These are phyloP conservation scores for Mastigias papua DNA, from an alignment of 30 jellyfish, hydroid and myxozoan species.

Conservation along the genomic window DNA sequence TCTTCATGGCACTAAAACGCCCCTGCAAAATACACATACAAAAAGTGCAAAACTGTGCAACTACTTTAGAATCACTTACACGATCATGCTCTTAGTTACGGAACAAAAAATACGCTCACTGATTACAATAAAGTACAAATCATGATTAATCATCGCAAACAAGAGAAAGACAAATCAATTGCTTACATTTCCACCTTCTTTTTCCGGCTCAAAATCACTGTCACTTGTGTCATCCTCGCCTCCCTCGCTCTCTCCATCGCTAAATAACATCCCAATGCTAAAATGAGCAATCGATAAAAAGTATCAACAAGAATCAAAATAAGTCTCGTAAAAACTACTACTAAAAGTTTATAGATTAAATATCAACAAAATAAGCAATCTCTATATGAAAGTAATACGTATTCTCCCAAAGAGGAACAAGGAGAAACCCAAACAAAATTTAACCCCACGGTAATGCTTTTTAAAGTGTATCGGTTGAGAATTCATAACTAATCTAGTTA, in stretches of 20 bases:
- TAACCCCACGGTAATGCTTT: too few species aligned
- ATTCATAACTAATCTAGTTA: too few species aligned
- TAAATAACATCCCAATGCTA: conserved; percentile 66
- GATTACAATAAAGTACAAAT: neutral
- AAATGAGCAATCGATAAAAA: neutral
- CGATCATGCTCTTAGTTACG: neutral
- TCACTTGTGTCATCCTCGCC: conserved; percentile 95
- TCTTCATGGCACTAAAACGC: conserved; percentile 43
- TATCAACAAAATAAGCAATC: too few species aligned
- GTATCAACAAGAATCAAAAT: too few species aligned
- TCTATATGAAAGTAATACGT: too few species aligned
- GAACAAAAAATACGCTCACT: neutral
- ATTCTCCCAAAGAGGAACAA: too few species aligned
- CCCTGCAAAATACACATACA: conserved; percentile 8
- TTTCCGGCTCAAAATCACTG: conserved; percentile 97
- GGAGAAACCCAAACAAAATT: too few species aligned
- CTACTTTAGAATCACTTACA: neutral
- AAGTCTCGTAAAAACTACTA: too few species aligned
- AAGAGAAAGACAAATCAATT: neutral
- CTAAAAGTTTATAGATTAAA: too few species aligned
- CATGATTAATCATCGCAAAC: too few species aligned
- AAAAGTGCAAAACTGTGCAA: neutral
- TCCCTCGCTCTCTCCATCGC: conserved; percentile 94
- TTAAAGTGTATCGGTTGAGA: too few species aligned
- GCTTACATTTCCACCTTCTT: conserved; percentile 79